phyloP scores from a whole-genome alignment of 2,797 vertebrate species.

The Sparidentex hasta region DNA sequence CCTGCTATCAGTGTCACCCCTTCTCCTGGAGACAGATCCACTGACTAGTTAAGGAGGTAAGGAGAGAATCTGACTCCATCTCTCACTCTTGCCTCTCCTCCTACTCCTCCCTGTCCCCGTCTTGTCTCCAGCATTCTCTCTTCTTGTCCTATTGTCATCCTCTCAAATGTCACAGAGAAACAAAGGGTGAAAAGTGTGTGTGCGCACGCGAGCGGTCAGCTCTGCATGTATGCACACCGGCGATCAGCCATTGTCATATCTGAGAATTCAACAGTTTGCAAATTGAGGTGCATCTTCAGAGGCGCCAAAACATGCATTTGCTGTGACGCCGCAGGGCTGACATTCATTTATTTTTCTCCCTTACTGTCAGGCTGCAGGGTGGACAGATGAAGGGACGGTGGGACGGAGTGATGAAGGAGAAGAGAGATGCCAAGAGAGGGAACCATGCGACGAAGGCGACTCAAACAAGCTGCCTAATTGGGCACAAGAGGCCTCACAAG shows the following conservation, averaged over 20 bases:
- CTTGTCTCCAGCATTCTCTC: conserved; percentile 35
- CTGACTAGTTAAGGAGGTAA: conserved; percentile 63
- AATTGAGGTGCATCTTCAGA: conserved; percentile 30
- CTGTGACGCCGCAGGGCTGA: conserved; percentile 27
- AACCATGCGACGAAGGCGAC: conserved; percentile 55
- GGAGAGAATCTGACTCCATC: conserved; percentile 55
- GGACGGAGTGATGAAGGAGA: conserved; percentile 61
- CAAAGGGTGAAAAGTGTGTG: conserved; percentile 10
- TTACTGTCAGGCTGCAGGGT: conserved; percentile 51
- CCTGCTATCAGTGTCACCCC: conserved; percentile 65
- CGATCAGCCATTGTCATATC: conserved; percentile 13
- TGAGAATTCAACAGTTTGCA: conserved; percentile 31
- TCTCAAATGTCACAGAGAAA: conserved; percentile 54
- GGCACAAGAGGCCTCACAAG: conserved; percentile 77
- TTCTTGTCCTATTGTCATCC: conserved; percentile 41
- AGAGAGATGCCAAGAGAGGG: conserved; percentile 53
- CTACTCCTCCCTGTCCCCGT: conserved; percentile 5
- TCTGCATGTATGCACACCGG: conserved; percentile 1
- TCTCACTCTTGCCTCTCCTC: conserved; percentile 10
- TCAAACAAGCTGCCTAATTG: conserved; percentile 80
- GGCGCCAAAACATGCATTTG: conserved; percentile 28
- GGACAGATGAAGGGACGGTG: conserved; percentile 64
- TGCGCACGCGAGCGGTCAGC: not conserved
- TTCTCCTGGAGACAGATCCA: conserved; percentile 62
- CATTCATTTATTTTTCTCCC: conserved; percentile 57